Evolutionary conservation across 2,888 invertebrate species (phyloP).

Genomic region (Euzetes globulus): DNA sequence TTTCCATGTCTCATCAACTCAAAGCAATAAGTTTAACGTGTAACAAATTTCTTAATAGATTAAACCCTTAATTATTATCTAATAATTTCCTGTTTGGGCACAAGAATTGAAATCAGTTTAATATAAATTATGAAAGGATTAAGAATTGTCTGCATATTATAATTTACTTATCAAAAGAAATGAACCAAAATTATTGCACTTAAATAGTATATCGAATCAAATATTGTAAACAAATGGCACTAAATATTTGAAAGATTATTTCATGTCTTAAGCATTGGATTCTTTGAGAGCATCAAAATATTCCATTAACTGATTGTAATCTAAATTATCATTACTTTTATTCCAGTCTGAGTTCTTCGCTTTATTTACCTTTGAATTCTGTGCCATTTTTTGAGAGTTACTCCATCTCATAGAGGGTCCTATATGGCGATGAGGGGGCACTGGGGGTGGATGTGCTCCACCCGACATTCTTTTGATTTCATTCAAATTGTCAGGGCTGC

Average conservation of each 20-base stretch:
- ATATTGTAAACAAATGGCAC: constrained; percentile 3
- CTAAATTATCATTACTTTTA: constrained; percentile 63
- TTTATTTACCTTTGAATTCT: neutral
- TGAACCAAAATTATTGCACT: neutral
- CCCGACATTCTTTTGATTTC: neutral
- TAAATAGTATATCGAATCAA: neutral
- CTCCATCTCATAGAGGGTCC: neutral
- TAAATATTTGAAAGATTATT: neutral
- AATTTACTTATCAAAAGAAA: neutral
- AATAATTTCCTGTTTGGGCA: too few relatives aligned
- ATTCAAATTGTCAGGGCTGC: neutral
- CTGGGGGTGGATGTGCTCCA: neutral
- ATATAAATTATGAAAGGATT: too few relatives aligned
- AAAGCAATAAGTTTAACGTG: too few relatives aligned
- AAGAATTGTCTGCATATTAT: neutral
- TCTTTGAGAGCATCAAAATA: constrained; percentile 97
- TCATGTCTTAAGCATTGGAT: constrained; percentile 52
- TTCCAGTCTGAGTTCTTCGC: constrained; percentile 36
- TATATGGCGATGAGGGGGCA: neutral
- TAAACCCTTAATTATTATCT: too few relatives aligned
- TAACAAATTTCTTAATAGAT: too few relatives aligned
- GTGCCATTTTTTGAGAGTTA: neutral
- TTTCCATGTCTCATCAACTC: too few relatives aligned
- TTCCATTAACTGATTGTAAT: constrained; percentile 95
- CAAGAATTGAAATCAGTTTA: too few relatives aligned